Base-by-base conservation (phyloP, 2,888 invertebrate species). In the Phasia obesa region DNA sequence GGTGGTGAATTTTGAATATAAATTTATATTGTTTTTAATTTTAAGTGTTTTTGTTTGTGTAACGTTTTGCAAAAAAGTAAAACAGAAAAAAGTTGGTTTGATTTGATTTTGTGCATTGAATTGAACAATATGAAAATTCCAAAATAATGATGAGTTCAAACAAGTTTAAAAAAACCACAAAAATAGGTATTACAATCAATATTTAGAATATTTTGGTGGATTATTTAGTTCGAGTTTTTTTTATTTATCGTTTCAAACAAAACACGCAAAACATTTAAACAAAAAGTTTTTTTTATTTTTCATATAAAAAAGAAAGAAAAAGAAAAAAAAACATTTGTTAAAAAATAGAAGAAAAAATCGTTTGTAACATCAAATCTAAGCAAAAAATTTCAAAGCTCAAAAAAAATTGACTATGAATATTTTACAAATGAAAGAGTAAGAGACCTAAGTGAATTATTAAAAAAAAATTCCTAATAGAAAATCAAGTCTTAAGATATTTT, bases 21-120 rank as follows among this genome's bases (percentile, higher is more conserved):
- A 19, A 86, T 85, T 88, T 86, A 85, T 85, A 65, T 81, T 76
- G 80, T 83, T 79, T 83, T n/a, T 35, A n/a, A n/a, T n/a, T 35
- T 31, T 31, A 49, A 85, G 86, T 79, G 84, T 86, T 62, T 69
- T 86, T 84, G 84, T 84, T 84, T 85, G 85, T 79, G 76, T 76
- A 47, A 74, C 73, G 65, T 65, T 77, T 71, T 51, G 9, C 57
- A 19, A 53, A 59, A 64, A 74, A 75, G 17, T 53, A 6, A 35
- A 25, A 7, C 6, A 23, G 13, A 38, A 47, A 65, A 6, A 38
- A 59, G 0, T 57, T 49, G 31, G 31, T 42, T 64, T 73, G 44
- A 21, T 64, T 51, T 62, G 38, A 17, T 38, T 64, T 44, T 57
- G 17, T 51, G 65, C 57, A 44, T 78, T 49, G 65, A 65, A 44